Base-by-base conservation (phyloP, 2,797 vertebrate genomes). In the Brachymystax lenok region DNA sequence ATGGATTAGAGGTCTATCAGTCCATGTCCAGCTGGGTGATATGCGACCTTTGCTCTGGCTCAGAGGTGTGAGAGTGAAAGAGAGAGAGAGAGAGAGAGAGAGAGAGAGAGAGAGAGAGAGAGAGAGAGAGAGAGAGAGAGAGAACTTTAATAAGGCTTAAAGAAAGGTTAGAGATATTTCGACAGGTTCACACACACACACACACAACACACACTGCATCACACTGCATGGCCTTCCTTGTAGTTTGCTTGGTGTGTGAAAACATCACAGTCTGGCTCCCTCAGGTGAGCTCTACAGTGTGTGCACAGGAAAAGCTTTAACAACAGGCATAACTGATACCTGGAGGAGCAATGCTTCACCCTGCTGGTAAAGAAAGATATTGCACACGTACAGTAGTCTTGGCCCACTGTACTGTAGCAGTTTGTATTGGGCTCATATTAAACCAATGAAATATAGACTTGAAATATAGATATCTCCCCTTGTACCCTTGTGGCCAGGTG, bases 341-440 rank as follows among this genome's bases (percentile, higher is more conserved):
- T 46, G 40, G 40, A 56, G 78, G 71, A 78, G 12, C 70, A 82
- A 82, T 88, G 81, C 87, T 89, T 56, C 87, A 0, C 75, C 73
- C 88, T 88, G 67, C 74, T 91, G 92, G 88, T 2, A 7, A 28
- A 3, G 3, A 64, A 7, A 19, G 40, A 74, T 74, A 74, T 50
- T 19, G 46, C 35, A 66, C 7, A 66, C 50, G 1, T 21, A 6
- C 13, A 17, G 14, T 35, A 61, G 7, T 63, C 21, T 17, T 61
- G 59, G 14, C 40, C 13, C 1, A 61, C n/a, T 21, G 56, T 12
- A 63, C 21, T 13, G 59, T 63, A 63, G 12, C 24, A 5, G 59
- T 12, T 12, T 63, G 21, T 27, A 6, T 63, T 63, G 21, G 24
- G 10, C n/a, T 24, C 21, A 3, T 63, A 63, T 63, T 27, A 63